Evolutionary conservation across 2,888 invertebrate genomes (phyloP).

Genomic region (Camponotus fellah): DNA sequence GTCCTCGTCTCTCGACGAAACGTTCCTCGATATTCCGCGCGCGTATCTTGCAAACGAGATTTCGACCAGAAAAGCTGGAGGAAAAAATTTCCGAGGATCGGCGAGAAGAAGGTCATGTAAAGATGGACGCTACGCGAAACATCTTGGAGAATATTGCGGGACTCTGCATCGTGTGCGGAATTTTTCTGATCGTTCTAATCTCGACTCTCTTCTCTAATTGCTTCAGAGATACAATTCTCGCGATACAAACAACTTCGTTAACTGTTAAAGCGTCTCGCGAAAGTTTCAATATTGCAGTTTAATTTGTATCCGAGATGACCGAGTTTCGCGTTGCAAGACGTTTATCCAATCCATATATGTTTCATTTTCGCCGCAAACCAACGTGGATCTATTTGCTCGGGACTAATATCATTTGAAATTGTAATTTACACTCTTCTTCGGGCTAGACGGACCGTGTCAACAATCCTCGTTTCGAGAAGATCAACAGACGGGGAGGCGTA

Average conservation of each 20-base stretch:
- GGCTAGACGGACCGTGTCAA: slow-evolving; percentile 31
- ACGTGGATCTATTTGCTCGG: slow-evolving; percentile 29
- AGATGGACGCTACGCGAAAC: slow-evolving; percentile 71
- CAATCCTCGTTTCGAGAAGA: slow-evolving; percentile 29
- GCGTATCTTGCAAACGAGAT: slow-evolving; percentile 76
- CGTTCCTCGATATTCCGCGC: slow-evolving; percentile 71
- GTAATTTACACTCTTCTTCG: slow-evolving; percentile 35
- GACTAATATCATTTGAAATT: slow-evolving; percentile 51
- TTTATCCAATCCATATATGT: slow-evolving; percentile 1
- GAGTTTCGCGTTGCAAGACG: neutral
- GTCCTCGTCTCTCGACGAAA: slow-evolving; percentile 55
- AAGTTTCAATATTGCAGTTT: neutral
- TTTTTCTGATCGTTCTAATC: slow-evolving; percentile 29
- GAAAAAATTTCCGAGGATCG: slow-evolving; percentile 71
- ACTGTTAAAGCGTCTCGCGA: neutral
- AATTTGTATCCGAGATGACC: neutral
- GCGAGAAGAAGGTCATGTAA: slow-evolving; percentile 68
- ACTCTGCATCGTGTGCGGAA: slow-evolving; percentile 31
- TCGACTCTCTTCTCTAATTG: neutral
- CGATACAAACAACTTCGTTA: neutral
- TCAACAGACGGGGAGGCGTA: neutral
- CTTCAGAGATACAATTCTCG: neutral
- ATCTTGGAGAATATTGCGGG: slow-evolving; percentile 57
- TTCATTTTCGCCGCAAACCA: slow-evolving; percentile 10
- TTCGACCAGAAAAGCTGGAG: slow-evolving; percentile 62